These are phyloP conservation scores for Schizopygopsis malacanthus DNA, from an alignment of 2,797 vertebrate genomes.

Conservation along the genomic window DNA sequence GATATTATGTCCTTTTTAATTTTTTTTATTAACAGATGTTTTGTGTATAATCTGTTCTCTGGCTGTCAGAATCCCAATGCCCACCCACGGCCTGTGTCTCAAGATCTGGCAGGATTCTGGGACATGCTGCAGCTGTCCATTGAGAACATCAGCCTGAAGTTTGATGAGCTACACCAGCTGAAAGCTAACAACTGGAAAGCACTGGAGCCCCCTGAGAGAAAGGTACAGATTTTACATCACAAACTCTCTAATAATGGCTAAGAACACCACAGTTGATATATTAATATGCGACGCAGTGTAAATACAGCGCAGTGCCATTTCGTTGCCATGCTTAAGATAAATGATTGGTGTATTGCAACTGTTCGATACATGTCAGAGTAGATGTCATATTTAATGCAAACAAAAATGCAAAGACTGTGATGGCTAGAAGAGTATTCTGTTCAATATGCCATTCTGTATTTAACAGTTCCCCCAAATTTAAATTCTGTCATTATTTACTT, in stretches of 20 bases:
- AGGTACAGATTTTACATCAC: constrained; percentile 78
- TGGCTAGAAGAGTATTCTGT: background rate
- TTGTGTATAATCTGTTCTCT: constrained; percentile 45
- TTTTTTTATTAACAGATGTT: constrained; percentile 22
- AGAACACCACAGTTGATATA: background rate
- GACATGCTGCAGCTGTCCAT: constrained; percentile 99
- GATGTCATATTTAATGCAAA: background rate
- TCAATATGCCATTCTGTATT: background rate
- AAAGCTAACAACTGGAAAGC: constrained; percentile 99
- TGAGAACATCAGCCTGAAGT: constrained; percentile 99
- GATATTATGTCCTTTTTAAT: background rate
- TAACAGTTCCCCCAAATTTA: background rate
- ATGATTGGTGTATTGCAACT: constrained; percentile 50
- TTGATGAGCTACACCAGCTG: constrained; percentile 98
- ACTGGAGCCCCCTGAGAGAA: constrained; percentile 90
- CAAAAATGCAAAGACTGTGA: background rate
- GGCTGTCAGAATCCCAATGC: constrained; percentile 89
- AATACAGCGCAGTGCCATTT: background rate
- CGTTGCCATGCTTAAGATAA: constrained; percentile 31
- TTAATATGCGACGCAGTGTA: background rate
- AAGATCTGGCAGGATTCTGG: constrained; percentile 98
- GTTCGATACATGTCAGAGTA: constrained; percentile 3
- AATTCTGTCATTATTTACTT: background rate
- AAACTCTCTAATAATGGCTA: background rate
- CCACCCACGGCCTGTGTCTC: constrained; percentile 90